Base-by-base conservation (phyloP, 2,888 invertebrate species). In the Noctua janthina region DNA sequence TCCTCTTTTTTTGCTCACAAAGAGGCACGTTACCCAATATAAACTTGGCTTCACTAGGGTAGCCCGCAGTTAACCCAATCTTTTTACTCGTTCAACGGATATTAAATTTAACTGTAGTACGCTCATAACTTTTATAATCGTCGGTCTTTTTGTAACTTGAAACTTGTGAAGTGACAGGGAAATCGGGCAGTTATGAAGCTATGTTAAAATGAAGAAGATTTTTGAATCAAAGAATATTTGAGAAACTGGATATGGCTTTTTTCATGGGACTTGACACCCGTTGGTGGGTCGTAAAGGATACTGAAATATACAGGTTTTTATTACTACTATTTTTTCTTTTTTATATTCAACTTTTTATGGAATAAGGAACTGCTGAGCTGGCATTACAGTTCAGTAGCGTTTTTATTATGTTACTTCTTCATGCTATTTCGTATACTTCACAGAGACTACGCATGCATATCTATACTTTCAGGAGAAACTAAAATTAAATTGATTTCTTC, bases 101-200 rank as follows among this genome's bases (percentile, higher is more conserved):
- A 88, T 88, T 88, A 88, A 86, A 87, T 86, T 84, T 81, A 84
- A 87, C 86, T 80, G 72, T 79, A 69, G 81, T 75, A 56, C 79
- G 64, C 72, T 73, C 66, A 29, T 86, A 79, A 88, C 83, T 88
- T 87, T 85, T 80, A 77, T 88, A 83, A 85, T 77, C 72, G 74
- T 71, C 54, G 13, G 43, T 79, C 77, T 74, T 86, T 87, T 76
- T 71, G 83, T 74, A 51, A 74, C 72, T 75, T 59, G 20, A 83
- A 80, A 86, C 76, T 82, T 43, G 76, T 73, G 46, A 79, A 78
- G 78, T 81, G 79, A 77, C 74, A 75, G 39, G 35, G 13, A 81
- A 73, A 76, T 64, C 10, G 59, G 15, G 2, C 49, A 74, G 67
- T 79, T 62, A 62, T 43, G 39, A 56, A 43, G 35, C 39, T 1